Evolutionary conservation across 2,113 vertebrate species (phyloP).

Genomic region (Perca fluviatilis): DNA sequence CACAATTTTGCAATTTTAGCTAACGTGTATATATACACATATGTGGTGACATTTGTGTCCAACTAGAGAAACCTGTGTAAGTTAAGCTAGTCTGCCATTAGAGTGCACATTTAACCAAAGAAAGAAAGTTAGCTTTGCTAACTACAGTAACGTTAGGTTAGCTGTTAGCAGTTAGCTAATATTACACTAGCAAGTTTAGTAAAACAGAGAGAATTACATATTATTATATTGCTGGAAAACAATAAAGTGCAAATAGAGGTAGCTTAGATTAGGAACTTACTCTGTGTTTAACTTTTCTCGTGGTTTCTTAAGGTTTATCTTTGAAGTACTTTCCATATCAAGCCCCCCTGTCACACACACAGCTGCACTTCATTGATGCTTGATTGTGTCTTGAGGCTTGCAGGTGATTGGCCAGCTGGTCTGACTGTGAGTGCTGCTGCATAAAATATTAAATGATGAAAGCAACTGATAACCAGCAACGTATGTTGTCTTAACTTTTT

Average conservation of each 20-base stretch:
- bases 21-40: too few species aligned
- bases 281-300: not conserved
- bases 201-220: not conserved
- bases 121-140: not conserved
- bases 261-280: not conserved
- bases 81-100: not conserved
- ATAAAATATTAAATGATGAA: not conserved
- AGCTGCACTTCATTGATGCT: not conserved
- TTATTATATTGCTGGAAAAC: not conserved
- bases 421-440: not conserved
- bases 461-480: not conserved
- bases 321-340: not conserved
- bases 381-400: not conserved
- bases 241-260: not conserved
- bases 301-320: not conserved
- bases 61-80: not conserved
- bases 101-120: not conserved
- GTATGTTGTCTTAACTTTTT: not conserved
- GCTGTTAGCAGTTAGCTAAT: not conserved
- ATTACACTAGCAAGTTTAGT: not conserved
- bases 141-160: not conserved
- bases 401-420: not conserved
- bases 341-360: not conserved
- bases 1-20: not conserved
- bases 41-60: not conserved